A percentile compares a stretch with the other conserved stretches of the same genome.
Conservation (phyloP, 2,797 vertebrate species). For the Gambusia yucatana region DNA sequence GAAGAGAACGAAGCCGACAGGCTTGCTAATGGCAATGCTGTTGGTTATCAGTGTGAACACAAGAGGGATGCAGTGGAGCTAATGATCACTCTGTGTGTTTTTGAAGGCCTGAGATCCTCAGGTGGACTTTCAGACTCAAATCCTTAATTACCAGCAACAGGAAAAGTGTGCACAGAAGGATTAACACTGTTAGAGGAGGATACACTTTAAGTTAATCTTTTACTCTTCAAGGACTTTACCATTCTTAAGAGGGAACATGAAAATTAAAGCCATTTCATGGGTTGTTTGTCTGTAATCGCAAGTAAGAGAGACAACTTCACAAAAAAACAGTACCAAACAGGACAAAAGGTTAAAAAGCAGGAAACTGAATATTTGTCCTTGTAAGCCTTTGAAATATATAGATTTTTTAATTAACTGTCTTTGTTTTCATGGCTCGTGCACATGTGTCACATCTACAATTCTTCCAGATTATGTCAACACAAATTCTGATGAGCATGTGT, state of each 20-base stretch:
- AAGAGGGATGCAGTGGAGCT: slow-evolving; percentile 31
- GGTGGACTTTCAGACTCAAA: slow-evolving; percentile 1
- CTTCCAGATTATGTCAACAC: neutral
- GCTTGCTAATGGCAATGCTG: slow-evolving; percentile 35
- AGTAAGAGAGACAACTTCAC: neutral
- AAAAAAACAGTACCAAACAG: neutral
- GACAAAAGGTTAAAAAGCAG: neutral
- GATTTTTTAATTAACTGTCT: neutral
- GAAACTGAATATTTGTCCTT: slow-evolving; percentile 4
- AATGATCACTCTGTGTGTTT: slow-evolving; percentile 29
- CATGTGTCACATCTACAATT: neutral
- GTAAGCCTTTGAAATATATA: neutral
- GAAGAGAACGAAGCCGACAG: slow-evolving; percentile 52
- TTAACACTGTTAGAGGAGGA: slow-evolving; percentile 3
- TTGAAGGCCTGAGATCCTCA: neutral
- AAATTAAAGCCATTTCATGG: neutral
- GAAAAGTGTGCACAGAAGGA: neutral
- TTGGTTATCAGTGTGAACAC: slow-evolving; percentile 67
- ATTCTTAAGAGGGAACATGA: neutral
- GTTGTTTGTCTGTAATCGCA: neutral
- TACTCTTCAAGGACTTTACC: neutral
- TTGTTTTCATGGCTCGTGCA: neutral
- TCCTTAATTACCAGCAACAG: slow-evolving; percentile 6
- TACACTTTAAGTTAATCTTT: neutral
- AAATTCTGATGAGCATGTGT: neutral